Conservation (phyloP, 2,797 vertebrate species). For the Crocodylus rhombifer region DNA sequence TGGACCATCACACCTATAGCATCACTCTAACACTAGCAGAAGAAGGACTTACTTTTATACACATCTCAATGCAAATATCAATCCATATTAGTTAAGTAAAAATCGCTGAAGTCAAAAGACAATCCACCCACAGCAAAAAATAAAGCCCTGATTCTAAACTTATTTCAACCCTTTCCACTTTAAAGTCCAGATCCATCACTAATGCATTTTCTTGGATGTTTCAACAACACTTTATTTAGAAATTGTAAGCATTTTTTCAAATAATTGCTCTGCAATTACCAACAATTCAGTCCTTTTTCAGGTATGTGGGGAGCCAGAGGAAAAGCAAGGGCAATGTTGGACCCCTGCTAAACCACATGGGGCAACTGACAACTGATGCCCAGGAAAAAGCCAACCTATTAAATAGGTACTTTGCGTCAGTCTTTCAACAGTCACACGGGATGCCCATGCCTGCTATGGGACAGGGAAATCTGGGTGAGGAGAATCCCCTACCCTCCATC, state of each 20-base stretch:
- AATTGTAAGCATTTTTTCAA: background rate
- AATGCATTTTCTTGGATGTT: background rate
- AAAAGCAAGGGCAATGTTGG: too few species aligned
- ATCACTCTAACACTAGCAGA: background rate
- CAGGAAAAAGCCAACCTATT: too few species aligned
- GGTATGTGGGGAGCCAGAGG: too few species aligned
- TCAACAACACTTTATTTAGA: background rate
- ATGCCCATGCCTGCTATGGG: too few species aligned
- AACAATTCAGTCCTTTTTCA: background rate
- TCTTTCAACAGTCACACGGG: too few species aligned
- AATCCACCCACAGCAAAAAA: fast-evolving
- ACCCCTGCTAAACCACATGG: too few species aligned
- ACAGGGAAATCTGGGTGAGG: too few species aligned
- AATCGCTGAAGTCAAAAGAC: background rate
- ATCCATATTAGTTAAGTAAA: background rate
- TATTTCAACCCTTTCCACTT: background rate
- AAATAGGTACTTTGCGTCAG: too few species aligned
- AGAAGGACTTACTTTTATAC: background rate
- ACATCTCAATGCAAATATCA: background rate
- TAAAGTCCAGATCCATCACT: background rate
- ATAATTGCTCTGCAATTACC: background rate
- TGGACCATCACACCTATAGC: too few species aligned
- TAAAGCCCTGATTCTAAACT: background rate
- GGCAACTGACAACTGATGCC: too few species aligned
- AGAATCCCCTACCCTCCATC: too few species aligned